Conservation (phyloP, 37 sponge, comb jelly and placozoan species). For the Axinella damicornis region DNA sequence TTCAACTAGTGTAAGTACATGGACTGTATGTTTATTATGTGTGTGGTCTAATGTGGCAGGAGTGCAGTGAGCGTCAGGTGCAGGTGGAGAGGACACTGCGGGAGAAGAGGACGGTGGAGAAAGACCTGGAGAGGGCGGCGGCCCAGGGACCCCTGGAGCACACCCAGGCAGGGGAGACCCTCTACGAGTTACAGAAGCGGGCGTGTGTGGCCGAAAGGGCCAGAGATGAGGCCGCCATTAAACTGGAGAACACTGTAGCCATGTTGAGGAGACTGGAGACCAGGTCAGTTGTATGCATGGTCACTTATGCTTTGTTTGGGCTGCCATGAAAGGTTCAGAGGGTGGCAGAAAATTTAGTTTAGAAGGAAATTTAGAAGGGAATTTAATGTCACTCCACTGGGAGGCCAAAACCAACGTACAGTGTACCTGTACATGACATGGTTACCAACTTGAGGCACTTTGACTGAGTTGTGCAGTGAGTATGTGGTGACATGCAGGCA, state of each 20-base stretch:
- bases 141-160: slow-evolving; percentile 45
- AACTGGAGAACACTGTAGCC: slow-evolving; percentile 24
- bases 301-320: too few relatives aligned
- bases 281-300: too few relatives aligned
- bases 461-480: too few relatives aligned
- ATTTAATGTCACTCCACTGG: too few relatives aligned
- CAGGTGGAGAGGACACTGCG: slow-evolving; percentile 54
- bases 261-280: slow-evolving; percentile 30
- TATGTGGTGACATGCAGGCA: too few relatives aligned
- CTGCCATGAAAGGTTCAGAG: too few relatives aligned
- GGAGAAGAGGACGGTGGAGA: slow-evolving; percentile 67
- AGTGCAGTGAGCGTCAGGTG: slow-evolving; percentile 65
- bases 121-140: slow-evolving; percentile 50
- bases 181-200: slow-evolving; percentile 57
- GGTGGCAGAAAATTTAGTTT: too few relatives aligned
- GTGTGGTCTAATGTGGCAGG: slow-evolving; percentile 38
- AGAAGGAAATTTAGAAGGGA: too few relatives aligned
- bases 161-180: slow-evolving; percentile 12
- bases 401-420: too few relatives aligned
- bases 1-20: neutral
- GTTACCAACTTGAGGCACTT: too few relatives aligned
- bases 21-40: neutral
- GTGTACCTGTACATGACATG: too few relatives aligned
- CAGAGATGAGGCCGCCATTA: slow-evolving; percentile 61
- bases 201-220: slow-evolving; percentile 71